These are phyloP conservation scores for Amphiura filiformis DNA, from an alignment of 35 echinoderm and acorn worm genomes.

Conservation along the genomic window DNA sequence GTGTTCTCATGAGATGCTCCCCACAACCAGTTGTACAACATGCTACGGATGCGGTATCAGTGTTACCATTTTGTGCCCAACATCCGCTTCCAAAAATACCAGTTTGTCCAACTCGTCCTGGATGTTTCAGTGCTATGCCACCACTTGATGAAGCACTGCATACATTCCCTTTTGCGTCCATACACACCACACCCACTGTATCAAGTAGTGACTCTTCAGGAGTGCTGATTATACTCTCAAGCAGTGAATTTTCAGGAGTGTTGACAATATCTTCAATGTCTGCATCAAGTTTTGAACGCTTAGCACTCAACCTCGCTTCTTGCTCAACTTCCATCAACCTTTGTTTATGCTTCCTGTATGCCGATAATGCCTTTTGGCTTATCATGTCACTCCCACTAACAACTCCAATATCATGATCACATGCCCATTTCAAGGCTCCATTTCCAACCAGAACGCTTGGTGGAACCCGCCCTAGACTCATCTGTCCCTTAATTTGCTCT, in stretches of 20 bases:
- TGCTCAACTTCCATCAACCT: slow-evolving; percentile 13
- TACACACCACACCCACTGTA: slow-evolving; percentile 89
- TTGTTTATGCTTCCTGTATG: slow-evolving; percentile 77
- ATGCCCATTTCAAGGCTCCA: slow-evolving; percentile 74
- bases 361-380: slow-evolving; percentile 38
- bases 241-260: not conserved
- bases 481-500: slow-evolving; percentile 62
- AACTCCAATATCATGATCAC: slow-evolving; percentile 64
- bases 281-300: not conserved
- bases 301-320: not conserved
- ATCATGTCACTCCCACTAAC: slow-evolving; percentile 43
- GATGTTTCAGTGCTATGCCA: slow-evolving; percentile 81
- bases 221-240: not conserved
- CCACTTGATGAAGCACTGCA: slow-evolving; percentile 93
- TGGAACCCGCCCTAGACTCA: not conserved
- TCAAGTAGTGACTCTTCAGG: slow-evolving; percentile 57
- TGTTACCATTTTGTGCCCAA: slow-evolving; percentile 56
- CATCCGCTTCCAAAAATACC: slow-evolving; percentile 88
- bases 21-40: slow-evolving; percentile 82
- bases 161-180: slow-evolving; percentile 69
- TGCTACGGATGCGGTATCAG: slow-evolving; percentile 20
- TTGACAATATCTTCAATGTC: not conserved
- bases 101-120: slow-evolving; percentile 95
- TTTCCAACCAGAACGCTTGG: slow-evolving; percentile 69
- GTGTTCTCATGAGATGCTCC: slow-evolving; percentile 74